phyloP scores from a whole-genome alignment of 2,888 invertebrate species.

The Eupithecia inturbata region DNA sequence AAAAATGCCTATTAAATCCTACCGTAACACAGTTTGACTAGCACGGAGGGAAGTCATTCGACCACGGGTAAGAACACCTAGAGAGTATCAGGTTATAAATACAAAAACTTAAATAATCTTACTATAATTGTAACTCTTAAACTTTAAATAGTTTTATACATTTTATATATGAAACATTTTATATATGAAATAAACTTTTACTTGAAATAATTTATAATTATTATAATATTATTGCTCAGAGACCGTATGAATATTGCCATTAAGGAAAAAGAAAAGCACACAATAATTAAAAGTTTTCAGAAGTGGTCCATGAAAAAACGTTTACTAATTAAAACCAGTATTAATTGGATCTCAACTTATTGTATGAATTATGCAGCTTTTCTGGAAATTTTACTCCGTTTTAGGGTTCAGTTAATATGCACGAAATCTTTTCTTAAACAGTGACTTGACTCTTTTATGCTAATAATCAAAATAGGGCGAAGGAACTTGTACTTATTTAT shows the following conservation, averaged over 20 bases:
- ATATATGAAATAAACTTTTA: no score
- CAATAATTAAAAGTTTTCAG: conserved; percentile 28
- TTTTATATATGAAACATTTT: no score
- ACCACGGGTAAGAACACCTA: no score
- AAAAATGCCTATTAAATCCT: conserved; percentile 2
- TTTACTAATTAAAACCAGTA: conserved; percentile 40
- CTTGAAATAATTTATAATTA: not conserved
- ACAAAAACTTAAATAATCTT: no score
- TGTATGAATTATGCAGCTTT: conserved; percentile 40
- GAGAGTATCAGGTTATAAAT: no score
- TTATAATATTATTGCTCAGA: conserved; percentile 4
- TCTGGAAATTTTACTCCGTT: conserved; percentile 33
- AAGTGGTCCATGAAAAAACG: conserved; percentile 23
- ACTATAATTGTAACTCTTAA: no score
- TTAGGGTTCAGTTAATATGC: conserved; percentile 29
- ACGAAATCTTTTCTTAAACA: not conserved
- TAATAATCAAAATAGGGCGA: not conserved
- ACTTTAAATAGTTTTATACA: no score
- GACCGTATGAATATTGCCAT: conserved; percentile 16
- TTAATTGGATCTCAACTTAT: conserved; percentile 43
- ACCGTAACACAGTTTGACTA: no score
- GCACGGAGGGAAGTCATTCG: no score
- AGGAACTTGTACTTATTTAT: not conserved
- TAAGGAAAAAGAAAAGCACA: conserved; percentile 23
- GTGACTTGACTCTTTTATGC: not conserved